Evolutionary conservation across 2,888 invertebrate species (phyloP).

Genomic region (Branchipolynoe longqiensis): DNA sequence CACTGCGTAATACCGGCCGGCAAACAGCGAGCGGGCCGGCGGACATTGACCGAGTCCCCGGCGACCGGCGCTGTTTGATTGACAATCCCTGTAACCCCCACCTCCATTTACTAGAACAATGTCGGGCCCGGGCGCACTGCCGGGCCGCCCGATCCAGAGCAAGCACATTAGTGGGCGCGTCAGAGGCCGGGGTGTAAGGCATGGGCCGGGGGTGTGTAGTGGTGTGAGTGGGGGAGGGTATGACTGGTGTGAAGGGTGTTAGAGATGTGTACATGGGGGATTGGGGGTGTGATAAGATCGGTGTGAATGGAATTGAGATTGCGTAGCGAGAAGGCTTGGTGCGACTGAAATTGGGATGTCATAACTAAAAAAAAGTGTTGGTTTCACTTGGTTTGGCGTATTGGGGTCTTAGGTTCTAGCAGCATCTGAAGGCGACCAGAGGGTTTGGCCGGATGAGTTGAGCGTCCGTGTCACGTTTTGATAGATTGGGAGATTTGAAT

Average conservation of each 20-base stretch:
- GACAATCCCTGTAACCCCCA: constrained; percentile 22
- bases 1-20: too few species aligned
- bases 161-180: constrained; percentile 32
- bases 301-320: too few species aligned
- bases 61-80: neutral
- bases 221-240: neutral
- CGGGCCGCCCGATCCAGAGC: neutral
- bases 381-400: too few species aligned
- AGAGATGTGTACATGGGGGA: neutral
- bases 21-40: neutral
- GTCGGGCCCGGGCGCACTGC: neutral
- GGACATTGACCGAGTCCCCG: neutral
- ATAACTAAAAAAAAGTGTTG: too few species aligned
- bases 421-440: too few species aligned
- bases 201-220: neutral
- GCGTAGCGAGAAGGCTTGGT: too few species aligned
- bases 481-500: too few species aligned
- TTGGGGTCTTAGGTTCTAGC: too few species aligned
- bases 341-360: too few species aligned
- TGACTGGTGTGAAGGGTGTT: neutral
- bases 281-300: too few species aligned
- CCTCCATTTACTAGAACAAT: constrained; percentile 28
- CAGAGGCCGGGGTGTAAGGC: neutral
- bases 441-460: too few species aligned
- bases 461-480: too few species aligned